phyloP scores from a whole-genome alignment of 2,888 invertebrate genomes.

The Phaonia tiefii region DNA sequence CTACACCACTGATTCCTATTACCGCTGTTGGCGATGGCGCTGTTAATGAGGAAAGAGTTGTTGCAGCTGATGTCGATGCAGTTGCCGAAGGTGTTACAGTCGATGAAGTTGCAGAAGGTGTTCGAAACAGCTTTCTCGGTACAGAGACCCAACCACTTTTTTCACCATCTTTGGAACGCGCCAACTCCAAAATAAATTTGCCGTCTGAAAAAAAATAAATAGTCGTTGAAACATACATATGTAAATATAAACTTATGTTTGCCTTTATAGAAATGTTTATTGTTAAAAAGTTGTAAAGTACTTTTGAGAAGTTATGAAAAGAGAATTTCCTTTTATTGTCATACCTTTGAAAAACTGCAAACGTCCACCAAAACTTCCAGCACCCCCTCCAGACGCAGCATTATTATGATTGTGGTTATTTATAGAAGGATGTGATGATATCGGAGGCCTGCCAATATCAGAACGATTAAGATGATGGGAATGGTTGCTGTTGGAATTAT shows the following conservation, averaged over 20 bases:
- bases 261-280: not conserved
- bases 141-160: slow-evolving; percentile 94
- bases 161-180: slow-evolving; percentile 88
- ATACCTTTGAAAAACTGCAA: slow-evolving; percentile 81
- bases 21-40: slow-evolving; percentile 42
- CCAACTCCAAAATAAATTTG: slow-evolving; percentile 93
- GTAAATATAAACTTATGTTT: too few relatives aligned
- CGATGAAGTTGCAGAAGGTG: slow-evolving; percentile 84
- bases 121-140: slow-evolving; percentile 93
- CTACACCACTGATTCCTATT: slow-evolving; percentile 27
- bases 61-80: slow-evolving; percentile 69
- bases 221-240: too few relatives aligned
- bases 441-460: slow-evolving; percentile 76
- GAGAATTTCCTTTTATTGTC: not conserved
- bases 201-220: slow-evolving; percentile 85
- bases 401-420: slow-evolving; percentile 54
- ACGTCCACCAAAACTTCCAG: slow-evolving; percentile 76
- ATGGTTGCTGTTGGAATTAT: slow-evolving; percentile 55
- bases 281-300: not conserved
- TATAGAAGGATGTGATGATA: slow-evolving; percentile 69
- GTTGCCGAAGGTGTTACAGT: slow-evolving; percentile 82
- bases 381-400: slow-evolving; percentile 52
- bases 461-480: slow-evolving; percentile 67
- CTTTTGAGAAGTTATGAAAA: too few relatives aligned
- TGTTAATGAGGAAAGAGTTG: slow-evolving; percentile 49